Evolutionary conservation across 2,113 vertebrate species (phyloP).

Genomic region (Pangasianodon hypophthalmus): DNA sequence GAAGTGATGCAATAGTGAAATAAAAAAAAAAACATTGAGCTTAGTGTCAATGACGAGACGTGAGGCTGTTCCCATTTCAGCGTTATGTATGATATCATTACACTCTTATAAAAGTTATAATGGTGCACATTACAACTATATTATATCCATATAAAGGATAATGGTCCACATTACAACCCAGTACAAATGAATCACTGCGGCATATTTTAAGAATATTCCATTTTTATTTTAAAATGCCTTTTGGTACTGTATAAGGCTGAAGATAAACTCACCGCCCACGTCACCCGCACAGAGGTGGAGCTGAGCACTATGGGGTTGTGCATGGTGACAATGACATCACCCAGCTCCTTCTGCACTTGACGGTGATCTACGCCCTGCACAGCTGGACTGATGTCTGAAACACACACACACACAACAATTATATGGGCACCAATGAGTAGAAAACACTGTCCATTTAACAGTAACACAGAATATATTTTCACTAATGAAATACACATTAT

Average conservation of each 20-base stretch:
- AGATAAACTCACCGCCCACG: slow-evolving; percentile 87
- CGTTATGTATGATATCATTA: not conserved
- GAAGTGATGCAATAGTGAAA: not conserved
- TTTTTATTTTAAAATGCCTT: not conserved
- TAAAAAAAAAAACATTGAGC: not conserved
- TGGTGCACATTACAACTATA: not conserved
- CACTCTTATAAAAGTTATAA: not conserved
- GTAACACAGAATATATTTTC: not conserved
- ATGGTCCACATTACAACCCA: not conserved
- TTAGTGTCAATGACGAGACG: not conserved
- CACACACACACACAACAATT: not conserved
- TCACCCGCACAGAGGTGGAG: slow-evolving; percentile 91
- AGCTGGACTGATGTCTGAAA: slow-evolving; percentile 94
- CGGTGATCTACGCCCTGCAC: slow-evolving; percentile 97
- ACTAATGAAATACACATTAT: not conserved
- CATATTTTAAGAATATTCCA: not conserved
- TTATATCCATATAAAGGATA: too few species aligned
- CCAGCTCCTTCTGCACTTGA: slow-evolving; percentile 95
- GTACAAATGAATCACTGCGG: not conserved
- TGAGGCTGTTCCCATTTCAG: not conserved
- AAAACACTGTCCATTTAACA: not conserved
- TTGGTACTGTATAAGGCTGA: not conserved
- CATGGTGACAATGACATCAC: slow-evolving; percentile 90
- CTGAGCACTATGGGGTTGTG: slow-evolving; percentile 92
- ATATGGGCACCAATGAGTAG: not conserved